Conservation (phyloP, 2,113 vertebrate species). For the Spilogale gracilis region DNA sequence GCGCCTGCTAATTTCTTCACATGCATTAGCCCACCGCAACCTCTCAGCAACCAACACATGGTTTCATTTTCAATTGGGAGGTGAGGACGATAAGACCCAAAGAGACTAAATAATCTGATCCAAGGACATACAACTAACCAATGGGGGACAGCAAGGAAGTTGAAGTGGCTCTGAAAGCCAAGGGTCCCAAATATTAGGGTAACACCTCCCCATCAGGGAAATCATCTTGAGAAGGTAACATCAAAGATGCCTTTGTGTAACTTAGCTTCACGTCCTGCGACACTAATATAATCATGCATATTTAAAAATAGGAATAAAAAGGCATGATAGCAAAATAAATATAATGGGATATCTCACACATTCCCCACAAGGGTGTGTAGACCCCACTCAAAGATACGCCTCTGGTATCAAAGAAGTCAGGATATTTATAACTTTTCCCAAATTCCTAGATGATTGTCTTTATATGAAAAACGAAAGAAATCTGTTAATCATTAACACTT, state of each 20-base stretch:
- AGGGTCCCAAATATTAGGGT: background rate
- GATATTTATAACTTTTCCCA: background rate
- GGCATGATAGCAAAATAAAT: background rate
- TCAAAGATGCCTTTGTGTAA: background rate
- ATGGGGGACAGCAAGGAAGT: background rate
- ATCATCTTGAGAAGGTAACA: background rate
- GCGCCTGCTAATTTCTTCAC: background rate
- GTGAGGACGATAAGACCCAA: background rate
- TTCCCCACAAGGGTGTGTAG: rapidly evolving
- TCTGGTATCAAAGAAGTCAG: background rate
- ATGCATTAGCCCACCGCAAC: background rate
- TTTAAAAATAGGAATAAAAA: conserved; percentile 4
- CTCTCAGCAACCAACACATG: background rate
- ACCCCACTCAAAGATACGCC: background rate
- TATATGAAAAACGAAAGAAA: background rate
- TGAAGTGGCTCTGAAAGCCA: background rate
- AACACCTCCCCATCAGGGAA: background rate
- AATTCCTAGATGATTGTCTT: conserved; percentile 20
- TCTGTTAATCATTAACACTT: background rate
- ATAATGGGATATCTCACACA: background rate
- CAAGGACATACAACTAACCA: background rate
- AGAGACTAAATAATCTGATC: background rate
- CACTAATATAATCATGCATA: background rate
- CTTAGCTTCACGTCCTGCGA: background rate
- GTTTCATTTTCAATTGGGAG: background rate